Evolutionary conservation across 2,113 vertebrate genomes (phyloP).

Genomic region (Chitala chitala): DNA sequence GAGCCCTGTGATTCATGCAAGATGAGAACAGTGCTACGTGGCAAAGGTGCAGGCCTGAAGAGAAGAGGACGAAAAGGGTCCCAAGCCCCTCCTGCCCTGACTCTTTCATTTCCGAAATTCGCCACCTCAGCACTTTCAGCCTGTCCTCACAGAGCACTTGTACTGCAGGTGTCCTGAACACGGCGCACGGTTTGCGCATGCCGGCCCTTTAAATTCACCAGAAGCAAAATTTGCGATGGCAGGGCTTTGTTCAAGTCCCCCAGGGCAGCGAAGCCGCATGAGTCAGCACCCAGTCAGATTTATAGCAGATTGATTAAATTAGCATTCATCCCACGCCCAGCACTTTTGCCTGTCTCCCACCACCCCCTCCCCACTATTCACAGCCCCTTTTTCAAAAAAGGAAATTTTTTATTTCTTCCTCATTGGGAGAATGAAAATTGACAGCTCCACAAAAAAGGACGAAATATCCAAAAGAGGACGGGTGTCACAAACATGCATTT

Average conservation of each 20-base stretch:
- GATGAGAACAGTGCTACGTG: conserved; percentile 18
- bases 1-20: conserved; percentile 35
- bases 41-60: conserved; percentile 27
- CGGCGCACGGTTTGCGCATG: conserved; percentile 20
- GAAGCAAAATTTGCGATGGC: conserved; percentile 48
- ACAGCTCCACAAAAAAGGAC: conserved; percentile 32
- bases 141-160: background rate
- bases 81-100: conserved; percentile 16
- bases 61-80: conserved; percentile 21
- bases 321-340: conserved; percentile 79
- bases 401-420: conserved; percentile 69
- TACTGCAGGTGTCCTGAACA: conserved; percentile 32
- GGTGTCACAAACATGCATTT: conserved; percentile 27
- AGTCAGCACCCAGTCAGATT: conserved; percentile 81
- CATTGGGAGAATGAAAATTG: conserved; percentile 35
- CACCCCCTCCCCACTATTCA: background rate
- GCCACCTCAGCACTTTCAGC: conserved; percentile 35
- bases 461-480: conserved; percentile 33
- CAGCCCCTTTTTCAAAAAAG: conserved; percentile 27
- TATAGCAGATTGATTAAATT: conserved; percentile 91
- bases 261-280: conserved; percentile 70
- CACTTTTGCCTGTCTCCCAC: conserved; percentile 42
- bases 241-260: conserved; percentile 54
- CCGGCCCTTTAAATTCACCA: conserved; percentile 1
- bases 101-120: conserved; percentile 21